A percentile compares a stretch with the other conserved stretches of the same genome.
Evolutionary conservation across 2,113 vertebrate species (phyloP).

Genomic region (Fregetta grallaria): DNA sequence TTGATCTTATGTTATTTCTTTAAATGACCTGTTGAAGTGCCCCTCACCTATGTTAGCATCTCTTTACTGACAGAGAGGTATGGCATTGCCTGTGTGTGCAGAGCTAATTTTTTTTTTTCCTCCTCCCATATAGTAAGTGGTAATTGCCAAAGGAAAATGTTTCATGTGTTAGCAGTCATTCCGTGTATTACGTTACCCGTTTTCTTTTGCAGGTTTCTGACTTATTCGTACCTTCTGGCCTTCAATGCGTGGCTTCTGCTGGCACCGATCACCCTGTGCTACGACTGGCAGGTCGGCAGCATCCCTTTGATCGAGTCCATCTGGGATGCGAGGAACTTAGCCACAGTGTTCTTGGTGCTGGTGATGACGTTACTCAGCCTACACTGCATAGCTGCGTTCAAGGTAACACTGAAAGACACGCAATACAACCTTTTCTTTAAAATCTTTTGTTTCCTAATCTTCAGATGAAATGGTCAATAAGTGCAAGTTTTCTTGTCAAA

Average conservation of each 20-base stretch:
- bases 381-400: conserved; percentile 80
- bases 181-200: not conserved
- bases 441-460: not conserved
- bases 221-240: conserved; percentile 92
- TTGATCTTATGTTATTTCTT: not conserved
- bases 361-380: conserved; percentile 79
- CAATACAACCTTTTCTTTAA: not conserved
- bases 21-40: not conserved
- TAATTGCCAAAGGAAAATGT: not conserved
- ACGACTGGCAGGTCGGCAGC: conserved; percentile 98
- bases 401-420: conserved; percentile 73
- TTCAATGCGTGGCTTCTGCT: conserved; percentile 94
- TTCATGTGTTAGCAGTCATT: not conserved
- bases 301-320: conserved; percentile 91
- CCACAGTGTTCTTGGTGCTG: conserved; percentile 78
- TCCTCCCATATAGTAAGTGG: rapidly evolving
- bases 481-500: not conserved
- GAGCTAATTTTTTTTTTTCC: not conserved
- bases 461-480: not conserved
- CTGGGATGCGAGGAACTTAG: conserved; percentile 84
- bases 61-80: not conserved
- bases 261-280: conserved; percentile 89
- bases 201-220: conserved; percentile 82
- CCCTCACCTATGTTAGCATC: not conserved
- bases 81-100: not conserved